Evolutionary conservation across 2,797 vertebrate species (phyloP).

Genomic region (Crenichthys baileyi): DNA sequence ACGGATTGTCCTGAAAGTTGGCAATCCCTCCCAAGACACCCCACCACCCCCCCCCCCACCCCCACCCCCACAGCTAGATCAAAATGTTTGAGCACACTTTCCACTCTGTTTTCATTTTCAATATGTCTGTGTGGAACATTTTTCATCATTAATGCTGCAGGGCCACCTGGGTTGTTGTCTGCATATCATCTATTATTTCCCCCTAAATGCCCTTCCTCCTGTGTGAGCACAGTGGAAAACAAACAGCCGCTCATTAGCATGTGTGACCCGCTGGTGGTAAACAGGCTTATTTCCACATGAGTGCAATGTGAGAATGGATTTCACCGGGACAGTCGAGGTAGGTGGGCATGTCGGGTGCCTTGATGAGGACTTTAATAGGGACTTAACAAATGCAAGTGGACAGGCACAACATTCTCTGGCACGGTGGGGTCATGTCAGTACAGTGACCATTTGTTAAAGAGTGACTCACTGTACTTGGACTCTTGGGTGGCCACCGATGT

Average conservation of each 20-base stretch:
- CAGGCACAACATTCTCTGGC: conserved; percentile 80
- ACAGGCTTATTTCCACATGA: conserved; percentile 82
- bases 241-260: conserved; percentile 84
- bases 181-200: conserved; percentile 74
- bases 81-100: conserved; percentile 52
- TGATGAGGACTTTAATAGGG: conserved; percentile 76
- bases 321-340: conserved; percentile 78
- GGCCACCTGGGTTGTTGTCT: conserved; percentile 69
- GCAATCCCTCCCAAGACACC: too few relatives aligned
- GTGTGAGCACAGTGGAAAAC: conserved; percentile 78
- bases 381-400: conserved; percentile 83
- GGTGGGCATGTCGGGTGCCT: conserved; percentile 80
- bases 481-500: conserved; percentile 81
- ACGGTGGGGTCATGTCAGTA: conserved; percentile 75
- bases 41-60: neutral
- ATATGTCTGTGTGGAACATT: conserved; percentile 56
- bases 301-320: conserved; percentile 79
- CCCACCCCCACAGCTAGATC: conserved; percentile 32
- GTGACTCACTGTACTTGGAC: conserved; percentile 74
- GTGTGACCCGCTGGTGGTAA: conserved; percentile 80
- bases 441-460: conserved; percentile 75
- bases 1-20: too few relatives aligned
- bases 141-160: conserved; percentile 66
- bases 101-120: conserved; percentile 66
- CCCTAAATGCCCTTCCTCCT: conserved; percentile 76